Base-by-base conservation (phyloP, 2,113 vertebrate genomes). In the Dromiciops gliroides region DNA sequence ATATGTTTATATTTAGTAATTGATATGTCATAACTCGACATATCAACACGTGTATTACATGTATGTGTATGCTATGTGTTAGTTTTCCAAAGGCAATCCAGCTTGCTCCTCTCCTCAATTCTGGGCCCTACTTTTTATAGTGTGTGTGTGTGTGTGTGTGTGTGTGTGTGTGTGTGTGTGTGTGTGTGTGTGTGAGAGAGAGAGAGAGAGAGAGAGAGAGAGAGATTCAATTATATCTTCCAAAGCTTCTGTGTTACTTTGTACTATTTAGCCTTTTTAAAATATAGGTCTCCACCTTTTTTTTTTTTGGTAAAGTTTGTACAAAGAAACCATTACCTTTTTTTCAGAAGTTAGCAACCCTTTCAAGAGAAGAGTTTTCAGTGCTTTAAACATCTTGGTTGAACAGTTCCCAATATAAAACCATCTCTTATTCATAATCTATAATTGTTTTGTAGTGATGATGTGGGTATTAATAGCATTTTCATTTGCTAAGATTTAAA, bases 311-410 rank as follows among this genome's bases (percentile, higher is more conserved):
- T 83, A 83, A n/a, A 44, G 44, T 44, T 22, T 93, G n/a, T 83
- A 90, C 10, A 28, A 60, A n/a, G 31, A 53, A 53, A 26, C 11
- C 50, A 47, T 16, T 0, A 16, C 22, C 47, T 83, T 91, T 37
- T 90, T 83, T 94, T 89, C 50, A 52, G 48, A 95, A 92, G 75
- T 91, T 1, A 48, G 6, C 0, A 28, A 8, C 16, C 49, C 2
- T 93, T 90, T 75, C 48, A 94, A 93, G 91, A 92, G 49, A 49
- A 49, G 52, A 90, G 53, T 51, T 89, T 89, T 83, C n/a, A 83
- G 6, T 31, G 44, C n/a, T 56, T 52, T 88, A 56, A 91, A 47
- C 49, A 31, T 95, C 48, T 26, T 23, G 49, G 26, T 31, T 75
- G 83, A 88, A 48, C 23, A 60, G 6, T 88, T 88, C 89, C 52